Percentiles rank a stretch among this genome's conserved stretches.
Conservation (phyloP, 2,888 invertebrate genomes). For the Bugula neritina region DNA sequence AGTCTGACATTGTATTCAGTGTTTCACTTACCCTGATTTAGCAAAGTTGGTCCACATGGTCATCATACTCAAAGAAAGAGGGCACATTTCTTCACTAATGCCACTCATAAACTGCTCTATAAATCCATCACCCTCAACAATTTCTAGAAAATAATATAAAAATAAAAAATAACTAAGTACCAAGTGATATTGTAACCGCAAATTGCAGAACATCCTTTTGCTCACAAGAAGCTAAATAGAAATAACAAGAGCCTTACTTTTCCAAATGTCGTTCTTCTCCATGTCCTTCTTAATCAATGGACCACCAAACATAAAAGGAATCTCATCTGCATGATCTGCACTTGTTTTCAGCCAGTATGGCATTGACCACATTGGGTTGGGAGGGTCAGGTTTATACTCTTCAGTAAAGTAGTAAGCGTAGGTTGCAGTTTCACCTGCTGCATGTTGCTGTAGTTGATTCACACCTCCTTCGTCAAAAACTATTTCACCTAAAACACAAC, state of each 20-base stretch:
- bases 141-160: background rate
- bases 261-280: background rate
- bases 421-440: background rate
- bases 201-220: too few species aligned
- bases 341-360: slow-evolving; percentile 1
- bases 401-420: slow-evolving; percentile 17
- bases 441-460: background rate
- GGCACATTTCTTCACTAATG: background rate
- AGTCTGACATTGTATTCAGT: too few species aligned
- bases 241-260: too few species aligned
- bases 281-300: background rate
- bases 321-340: slow-evolving; percentile 10
- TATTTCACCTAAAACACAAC: background rate
- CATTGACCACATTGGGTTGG: background rate
- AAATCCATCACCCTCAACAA: background rate
- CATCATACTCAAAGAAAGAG: background rate
- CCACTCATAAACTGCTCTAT: background rate
- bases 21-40: slow-evolving; percentile 19
- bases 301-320: slow-evolving; percentile 9
- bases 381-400: background rate
- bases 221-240: too few species aligned
- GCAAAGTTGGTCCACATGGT: slow-evolving; percentile 24
- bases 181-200: too few species aligned
- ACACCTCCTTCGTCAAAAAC: background rate
- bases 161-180: too few species aligned